A percentile compares a stretch with the other conserved stretches of the same genome.
Evolutionary conservation across 1,140 invertebrate species (phyloP).

Genomic region (Brachionus koreanus): DNA sequence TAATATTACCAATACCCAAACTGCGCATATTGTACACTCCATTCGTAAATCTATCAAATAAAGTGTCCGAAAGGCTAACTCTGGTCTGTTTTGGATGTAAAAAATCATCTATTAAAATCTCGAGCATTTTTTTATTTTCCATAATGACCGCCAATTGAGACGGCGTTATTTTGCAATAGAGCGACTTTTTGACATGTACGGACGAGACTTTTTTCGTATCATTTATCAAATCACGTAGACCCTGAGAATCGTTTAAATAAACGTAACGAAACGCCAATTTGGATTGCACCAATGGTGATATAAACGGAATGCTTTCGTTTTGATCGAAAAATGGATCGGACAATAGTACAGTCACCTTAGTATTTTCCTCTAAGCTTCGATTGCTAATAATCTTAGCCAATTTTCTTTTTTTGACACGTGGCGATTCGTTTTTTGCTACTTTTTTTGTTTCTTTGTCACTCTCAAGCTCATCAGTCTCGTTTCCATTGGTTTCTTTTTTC

Average conservation of each 20-base stretch:
- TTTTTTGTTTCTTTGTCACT: constrained; percentile 2
- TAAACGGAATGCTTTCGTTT: constrained; percentile 56
- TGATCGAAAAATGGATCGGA: constrained; percentile 61
- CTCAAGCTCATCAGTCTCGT: constrained; percentile 8
- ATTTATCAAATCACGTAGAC: constrained; percentile 53
- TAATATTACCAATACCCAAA: constrained; percentile 53
- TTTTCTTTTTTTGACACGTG: background rate
- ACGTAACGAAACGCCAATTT: constrained; percentile 59
- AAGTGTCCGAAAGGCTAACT: constrained; percentile 46
- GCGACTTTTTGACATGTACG: constrained; percentile 46
- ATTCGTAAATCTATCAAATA: constrained; percentile 24
- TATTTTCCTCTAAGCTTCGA: constrained; percentile 48
- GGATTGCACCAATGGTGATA: constrained; percentile 57
- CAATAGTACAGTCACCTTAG: constrained; percentile 53
- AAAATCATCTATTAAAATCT: constrained; percentile 51
- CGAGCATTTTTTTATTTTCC: constrained; percentile 53
- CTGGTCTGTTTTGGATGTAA: constrained; percentile 49
- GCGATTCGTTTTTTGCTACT: background rate
- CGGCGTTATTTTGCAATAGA: constrained; percentile 49
- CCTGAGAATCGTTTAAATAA: constrained; percentile 51
- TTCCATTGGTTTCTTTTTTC: background rate
- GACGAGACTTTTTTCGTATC: constrained; percentile 53
- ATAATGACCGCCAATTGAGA: constrained; percentile 54
- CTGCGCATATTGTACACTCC: constrained; percentile 52
- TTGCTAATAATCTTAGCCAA: constrained; percentile 14